These are phyloP conservation scores for Petrocephalus schoutedeni DNA, from an alignment of 2,797 vertebrate species.

Conservation along the genomic window DNA sequence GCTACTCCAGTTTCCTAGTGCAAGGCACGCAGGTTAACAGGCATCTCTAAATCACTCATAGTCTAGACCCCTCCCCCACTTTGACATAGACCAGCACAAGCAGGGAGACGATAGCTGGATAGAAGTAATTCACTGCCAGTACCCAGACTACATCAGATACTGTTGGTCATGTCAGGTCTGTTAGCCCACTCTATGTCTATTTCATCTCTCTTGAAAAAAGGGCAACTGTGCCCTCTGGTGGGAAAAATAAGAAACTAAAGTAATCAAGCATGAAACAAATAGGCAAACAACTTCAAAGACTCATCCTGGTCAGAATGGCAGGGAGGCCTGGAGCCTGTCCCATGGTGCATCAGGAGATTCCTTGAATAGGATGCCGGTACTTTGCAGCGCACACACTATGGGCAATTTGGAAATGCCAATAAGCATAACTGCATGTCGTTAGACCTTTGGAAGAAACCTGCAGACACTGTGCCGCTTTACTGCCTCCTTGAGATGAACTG, in stretches of 20 bases:
- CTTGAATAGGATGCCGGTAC: too few species aligned
- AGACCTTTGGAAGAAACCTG: background rate
- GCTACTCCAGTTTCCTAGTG: background rate
- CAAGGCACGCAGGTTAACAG: background rate
- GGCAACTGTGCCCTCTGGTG: constrained; percentile 4
- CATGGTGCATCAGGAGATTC: background rate
- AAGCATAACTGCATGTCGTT: background rate
- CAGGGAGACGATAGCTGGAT: background rate
- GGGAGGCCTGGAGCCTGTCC: background rate
- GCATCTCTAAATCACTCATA: background rate
- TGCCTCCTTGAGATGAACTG: background rate
- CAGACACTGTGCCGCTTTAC: background rate
- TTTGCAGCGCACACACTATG: background rate
- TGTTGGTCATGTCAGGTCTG: background rate
- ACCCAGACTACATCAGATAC: background rate
- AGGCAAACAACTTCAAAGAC: background rate
- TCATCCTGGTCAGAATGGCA: background rate
- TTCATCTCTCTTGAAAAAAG: background rate
- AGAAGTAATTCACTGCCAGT: background rate
- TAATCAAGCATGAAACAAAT: background rate
- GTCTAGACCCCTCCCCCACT: background rate
- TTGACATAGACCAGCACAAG: background rate
- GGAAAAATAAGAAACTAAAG: background rate
- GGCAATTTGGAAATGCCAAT: background rate
- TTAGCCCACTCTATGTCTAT: background rate